Evolutionary conservation across 2,797 vertebrate species (phyloP), one percentile per base, ranked within the genome.

Genomic region (Holocentrus rufus): DNA sequence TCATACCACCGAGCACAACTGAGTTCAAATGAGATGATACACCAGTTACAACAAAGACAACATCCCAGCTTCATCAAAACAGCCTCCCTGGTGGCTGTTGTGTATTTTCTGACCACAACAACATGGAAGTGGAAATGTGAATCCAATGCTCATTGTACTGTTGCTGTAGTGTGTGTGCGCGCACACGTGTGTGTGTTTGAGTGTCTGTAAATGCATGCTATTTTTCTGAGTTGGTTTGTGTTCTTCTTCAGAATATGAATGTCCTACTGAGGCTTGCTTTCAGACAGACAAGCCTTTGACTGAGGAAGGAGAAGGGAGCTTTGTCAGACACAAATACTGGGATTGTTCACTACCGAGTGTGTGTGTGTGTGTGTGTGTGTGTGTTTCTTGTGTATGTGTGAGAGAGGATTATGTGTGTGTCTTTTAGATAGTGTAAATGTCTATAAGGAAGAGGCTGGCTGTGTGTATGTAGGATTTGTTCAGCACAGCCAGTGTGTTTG

Each of bases 201-300:
- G 20, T 23, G 5, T 70, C 50, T 86, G 73, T 80, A 85, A 87
- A 85, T 86, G 34, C 7, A 39, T 11, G 68, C 69, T 80, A 80
- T 80, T 72, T 88, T 77, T 89, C 63, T 76, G 77, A 80, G 69
- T 61, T 55, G 31, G 74, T 84, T 87, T 81, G 88, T 81, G 67
- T 85, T 85, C 80, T 85, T 84, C 79, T 52, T 52, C 65, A 85
- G 87, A 85, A 88, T 87, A 70, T 82, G 79, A 90, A 86, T 80
- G 86, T 85, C 79, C 82, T 77, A 85, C 81, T 76, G 80, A 85
- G 85, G 65, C 76, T 86, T 66, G 53, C 69, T 62, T 70, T 58
- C 62, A 86, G 77, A 93, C 93, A 94, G 90, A 87, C 68, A 59
- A 75, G 73, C 80, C 84, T 91, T 92, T 93, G 81, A 91, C 50